Evolutionary conservation across 2,888 invertebrate genomes (phyloP).

Genomic region (Gryllus longicercus): DNA sequence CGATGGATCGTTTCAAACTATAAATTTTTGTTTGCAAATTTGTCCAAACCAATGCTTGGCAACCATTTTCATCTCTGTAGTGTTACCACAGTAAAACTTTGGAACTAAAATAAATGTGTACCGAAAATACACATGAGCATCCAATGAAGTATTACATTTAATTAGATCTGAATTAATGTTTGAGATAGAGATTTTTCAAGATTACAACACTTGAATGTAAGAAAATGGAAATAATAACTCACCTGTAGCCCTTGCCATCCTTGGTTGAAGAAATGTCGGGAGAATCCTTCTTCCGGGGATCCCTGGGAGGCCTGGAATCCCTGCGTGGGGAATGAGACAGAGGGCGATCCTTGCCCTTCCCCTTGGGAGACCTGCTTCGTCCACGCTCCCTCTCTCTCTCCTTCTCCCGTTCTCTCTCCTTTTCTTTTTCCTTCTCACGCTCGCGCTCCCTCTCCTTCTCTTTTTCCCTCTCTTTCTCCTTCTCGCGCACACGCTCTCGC

Average conservation of each 20-base stretch:
- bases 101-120: too few relatives aligned
- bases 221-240: not conserved
- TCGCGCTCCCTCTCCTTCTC: constrained; percentile 45
- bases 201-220: too few relatives aligned
- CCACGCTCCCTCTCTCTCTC: constrained; percentile 47
- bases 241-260: constrained; percentile 39
- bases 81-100: too few relatives aligned
- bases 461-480: constrained; percentile 48
- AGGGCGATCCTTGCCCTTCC: constrained; percentile 30
- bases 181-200: too few relatives aligned
- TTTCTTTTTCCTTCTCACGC: constrained; percentile 43
- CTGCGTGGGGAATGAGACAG: constrained; percentile 44
- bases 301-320: constrained; percentile 42
- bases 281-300: constrained; percentile 46
- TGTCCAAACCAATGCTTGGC: too few relatives aligned
- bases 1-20: too few relatives aligned
- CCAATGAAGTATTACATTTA: too few relatives aligned
- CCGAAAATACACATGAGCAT: too few relatives aligned
- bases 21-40: too few relatives aligned
- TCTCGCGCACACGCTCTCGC: constrained; percentile 48
- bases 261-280: constrained; percentile 48
- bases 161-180: too few relatives aligned
- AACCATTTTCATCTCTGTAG: too few relatives aligned
- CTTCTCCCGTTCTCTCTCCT: constrained; percentile 45
- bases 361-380: constrained; percentile 33